Conservation (phyloP, 2,797 vertebrate species). For the Manis javanica region DNA sequence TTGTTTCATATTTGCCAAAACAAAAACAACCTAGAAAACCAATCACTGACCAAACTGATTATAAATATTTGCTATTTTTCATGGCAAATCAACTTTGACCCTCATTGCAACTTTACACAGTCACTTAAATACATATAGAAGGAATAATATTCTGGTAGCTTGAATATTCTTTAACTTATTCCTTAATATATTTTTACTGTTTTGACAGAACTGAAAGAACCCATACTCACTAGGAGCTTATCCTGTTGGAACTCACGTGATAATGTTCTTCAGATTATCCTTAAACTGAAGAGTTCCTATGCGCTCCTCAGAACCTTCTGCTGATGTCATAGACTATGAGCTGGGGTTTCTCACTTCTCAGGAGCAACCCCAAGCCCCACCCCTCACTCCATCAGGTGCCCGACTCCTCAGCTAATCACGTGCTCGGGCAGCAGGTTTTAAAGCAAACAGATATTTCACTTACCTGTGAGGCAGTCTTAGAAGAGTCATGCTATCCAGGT, state of each 20-base stretch:
- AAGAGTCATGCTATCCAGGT: neutral
- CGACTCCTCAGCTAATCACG: neutral
- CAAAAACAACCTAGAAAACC: neutral
- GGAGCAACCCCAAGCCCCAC: neutral
- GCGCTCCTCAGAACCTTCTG: neutral
- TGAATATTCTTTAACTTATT: neutral
- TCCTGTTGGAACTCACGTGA: neutral
- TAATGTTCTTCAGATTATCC: neutral
- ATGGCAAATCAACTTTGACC: neutral
- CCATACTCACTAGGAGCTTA: neutral
- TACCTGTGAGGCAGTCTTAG: neutral
- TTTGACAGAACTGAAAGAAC: neutral
- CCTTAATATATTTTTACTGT: neutral
- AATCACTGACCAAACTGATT: neutral
- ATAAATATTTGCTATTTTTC: neutral
- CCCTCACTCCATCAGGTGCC: neutral
- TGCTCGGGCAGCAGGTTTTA: neutral
- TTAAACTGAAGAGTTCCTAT: neutral
- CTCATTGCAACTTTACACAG: neutral
- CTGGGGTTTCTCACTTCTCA: neutral
- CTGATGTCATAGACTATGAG: neutral
- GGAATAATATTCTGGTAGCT: neutral
- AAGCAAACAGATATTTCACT: neutral
- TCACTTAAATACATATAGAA: neutral
- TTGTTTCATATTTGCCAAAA: neutral